Evolutionary conservation across 2,113 vertebrate genomes (phyloP).

Genomic region (Rhinoderma darwinii): DNA sequence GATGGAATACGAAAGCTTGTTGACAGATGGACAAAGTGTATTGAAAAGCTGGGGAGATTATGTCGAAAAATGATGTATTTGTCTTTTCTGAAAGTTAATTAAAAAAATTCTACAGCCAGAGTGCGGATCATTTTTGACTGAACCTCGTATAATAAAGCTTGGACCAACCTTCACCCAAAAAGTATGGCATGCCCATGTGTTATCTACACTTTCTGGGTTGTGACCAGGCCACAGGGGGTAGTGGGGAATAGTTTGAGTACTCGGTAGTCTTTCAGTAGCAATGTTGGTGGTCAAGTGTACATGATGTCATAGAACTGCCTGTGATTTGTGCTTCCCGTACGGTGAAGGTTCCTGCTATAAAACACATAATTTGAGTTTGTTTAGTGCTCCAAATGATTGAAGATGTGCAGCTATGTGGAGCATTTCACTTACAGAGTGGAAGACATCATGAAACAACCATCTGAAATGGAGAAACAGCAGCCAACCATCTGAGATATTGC

Average conservation of each 20-base stretch:
- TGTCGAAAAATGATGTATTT: no score
- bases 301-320: not conserved
- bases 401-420: not conserved
- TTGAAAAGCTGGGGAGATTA: no score
- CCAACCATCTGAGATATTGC: not conserved
- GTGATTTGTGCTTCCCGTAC: slow-evolving; percentile 31
- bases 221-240: no score
- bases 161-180: no score
- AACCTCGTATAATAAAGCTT: no score
- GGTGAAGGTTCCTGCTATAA: not conserved
- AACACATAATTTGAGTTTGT: not conserved
- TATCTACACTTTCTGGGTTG: no score
- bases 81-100: no score
- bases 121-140: no score
- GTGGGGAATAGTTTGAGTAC: not conserved
- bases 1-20: no score
- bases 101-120: no score
- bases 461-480: not conserved
- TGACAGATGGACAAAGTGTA: no score
- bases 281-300: not conserved
- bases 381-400: not conserved
- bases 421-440: not conserved
- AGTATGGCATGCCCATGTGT: no score
- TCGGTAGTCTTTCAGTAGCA: not conserved
- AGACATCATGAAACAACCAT: not conserved